These are phyloP conservation scores for Manduca sexta DNA, from an alignment of 1,140 invertebrate genomes.

Conservation along the genomic window DNA sequence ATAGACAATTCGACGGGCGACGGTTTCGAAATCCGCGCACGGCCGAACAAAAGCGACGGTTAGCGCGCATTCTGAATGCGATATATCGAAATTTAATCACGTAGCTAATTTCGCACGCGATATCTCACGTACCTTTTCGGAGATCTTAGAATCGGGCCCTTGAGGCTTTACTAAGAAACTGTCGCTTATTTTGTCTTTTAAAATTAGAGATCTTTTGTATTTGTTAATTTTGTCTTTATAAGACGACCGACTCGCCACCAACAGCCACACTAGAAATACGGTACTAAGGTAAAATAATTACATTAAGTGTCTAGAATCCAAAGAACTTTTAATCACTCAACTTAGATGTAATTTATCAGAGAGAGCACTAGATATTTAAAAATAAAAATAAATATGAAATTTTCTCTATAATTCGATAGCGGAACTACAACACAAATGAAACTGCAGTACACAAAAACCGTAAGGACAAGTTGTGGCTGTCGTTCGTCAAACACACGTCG, in stretches of 20 bases:
- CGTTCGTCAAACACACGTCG: too few species aligned
- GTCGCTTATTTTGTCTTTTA: background rate
- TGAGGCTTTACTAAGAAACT: background rate
- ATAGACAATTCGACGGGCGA: background rate
- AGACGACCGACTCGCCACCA: background rate
- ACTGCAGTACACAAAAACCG: too few species aligned
- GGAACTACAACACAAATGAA: too few species aligned
- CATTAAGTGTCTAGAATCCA: too few species aligned
- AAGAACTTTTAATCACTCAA: too few species aligned
- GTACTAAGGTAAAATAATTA: too few species aligned
- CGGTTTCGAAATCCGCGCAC: background rate
- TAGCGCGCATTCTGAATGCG: conserved; percentile 25
- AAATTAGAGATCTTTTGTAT: background rate
- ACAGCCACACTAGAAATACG: background rate
- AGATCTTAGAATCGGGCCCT: conserved; percentile 29
- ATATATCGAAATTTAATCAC: conserved; percentile 45
- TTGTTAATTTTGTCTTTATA: background rate
- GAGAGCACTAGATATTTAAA: too few species aligned
- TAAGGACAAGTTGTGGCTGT: too few species aligned
- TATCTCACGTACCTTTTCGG: conserved; percentile 39
- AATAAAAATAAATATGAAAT: too few species aligned
- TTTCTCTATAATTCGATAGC: too few species aligned
- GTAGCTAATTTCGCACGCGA: conserved; percentile 32
- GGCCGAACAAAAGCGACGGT: background rate
- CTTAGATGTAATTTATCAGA: too few species aligned